Base-by-base conservation (phyloP, 1,140 invertebrate genomes). In the Schlechtendalia chinensis region DNA sequence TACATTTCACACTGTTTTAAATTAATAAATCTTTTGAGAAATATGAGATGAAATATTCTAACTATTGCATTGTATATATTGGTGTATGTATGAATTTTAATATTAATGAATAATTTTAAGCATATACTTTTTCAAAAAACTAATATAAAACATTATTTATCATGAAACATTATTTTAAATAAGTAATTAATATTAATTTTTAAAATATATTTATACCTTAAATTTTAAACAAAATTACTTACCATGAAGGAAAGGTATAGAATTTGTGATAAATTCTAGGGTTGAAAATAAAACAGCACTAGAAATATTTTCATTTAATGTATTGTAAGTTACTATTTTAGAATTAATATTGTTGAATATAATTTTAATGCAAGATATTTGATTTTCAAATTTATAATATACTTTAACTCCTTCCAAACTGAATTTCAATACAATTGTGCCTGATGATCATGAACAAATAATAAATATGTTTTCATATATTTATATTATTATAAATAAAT, bases 211-310 rank as follows among this genome's bases (percentile, higher is more conserved):
- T n/a, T n/a, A n/a, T n/a, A n/a, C n/a, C n/a, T n/a, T n/a, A n/a
- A n/a, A n/a, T n/a, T n/a, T 39, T 39, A 39, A 39, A 39, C 12
- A 12, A 50, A 45, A 63, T 79, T 45, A 79, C 75, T 61, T 79
- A 79, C 75, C 58, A 27, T 79, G 45, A 19, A 79, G 56, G 12
- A 79, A 79, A 24, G 75, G 75, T 27, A 63, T 8, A 50, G 32
- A 22, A 22, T 63, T 61, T 45, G 63, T 27, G 17, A 47, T 47
- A 79, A 79, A 61, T 50, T 79, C 56, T 27, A 14, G 32, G 6
- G 75, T 79, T 50, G 75, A 79, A 1, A 79, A 61, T 63, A 79
- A 24, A 79, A 79, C 10, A 47, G 58, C 58, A 79, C 58, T 79
- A 63, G 5, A 11, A 45, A 6, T 29, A 24, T 22, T 79, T 27